Evolutionary conservation across 2,113 vertebrate genomes (phyloP), one percentile per base, ranked within the genome.

Genomic region (Motacilla alba): DNA sequence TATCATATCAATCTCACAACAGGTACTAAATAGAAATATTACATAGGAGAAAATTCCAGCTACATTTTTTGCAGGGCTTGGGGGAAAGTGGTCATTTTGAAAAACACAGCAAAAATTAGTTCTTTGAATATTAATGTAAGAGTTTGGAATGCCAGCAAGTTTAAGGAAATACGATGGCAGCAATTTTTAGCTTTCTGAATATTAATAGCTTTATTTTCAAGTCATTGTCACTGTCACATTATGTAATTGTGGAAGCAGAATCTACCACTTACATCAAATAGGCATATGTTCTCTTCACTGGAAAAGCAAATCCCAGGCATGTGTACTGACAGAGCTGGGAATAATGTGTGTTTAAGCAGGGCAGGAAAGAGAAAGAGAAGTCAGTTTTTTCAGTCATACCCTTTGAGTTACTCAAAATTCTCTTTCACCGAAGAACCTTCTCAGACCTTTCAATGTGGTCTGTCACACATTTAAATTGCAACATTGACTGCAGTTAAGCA

Each of bases 111-210:
- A 90, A 53, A 64, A 74, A 75, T 59, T 20, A 79, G 46, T 92
- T 94, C 43, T 43, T 68, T 78, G 76, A 90, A 43, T 81, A 85
- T 86, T 91, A 92, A 83, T 72, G 10, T 13, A 20, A 68, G 64
- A 9, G 8, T 75, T 86, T 87, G 28, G n/a, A 89, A 56, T 47
- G 47, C 89, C 63, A 96, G 41, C 28, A 69, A 79, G 21, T 91
- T 92, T 77, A 60, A 94, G 93, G 75, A 91, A 94, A 83, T 76
- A 83, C 0, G 0, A 50, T 28, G 10, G 41, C 41, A 73, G 67
- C 21, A 92, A 58, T 91, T 93, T 96, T 91, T 93, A 95, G 43
- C 37, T 80, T 41, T 64, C 70, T 86, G 81, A 95, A 94, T 97
- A 95, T 86, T 92, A 92, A 89, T 73, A 94, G 35, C 23, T 27